Evolutionary conservation across 2,113 vertebrate genomes (phyloP).

Genomic region (Pteronura brasiliensis): DNA sequence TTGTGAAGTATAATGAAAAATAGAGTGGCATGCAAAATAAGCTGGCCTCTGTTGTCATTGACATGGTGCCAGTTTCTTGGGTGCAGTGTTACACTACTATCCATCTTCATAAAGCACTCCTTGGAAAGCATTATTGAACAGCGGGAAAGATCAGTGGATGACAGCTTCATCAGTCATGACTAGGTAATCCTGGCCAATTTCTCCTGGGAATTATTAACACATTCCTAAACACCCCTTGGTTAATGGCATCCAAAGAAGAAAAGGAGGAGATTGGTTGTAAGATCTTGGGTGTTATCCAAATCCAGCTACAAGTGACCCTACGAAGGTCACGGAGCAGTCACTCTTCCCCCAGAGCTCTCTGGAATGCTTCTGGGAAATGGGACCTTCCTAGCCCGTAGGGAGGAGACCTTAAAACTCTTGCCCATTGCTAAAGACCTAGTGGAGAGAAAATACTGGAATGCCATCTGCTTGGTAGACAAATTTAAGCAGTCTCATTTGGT

Average conservation of each 20-base stretch:
- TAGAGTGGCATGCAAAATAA: conserved; percentile 75
- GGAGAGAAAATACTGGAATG: background rate
- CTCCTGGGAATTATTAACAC: conserved; percentile 82
- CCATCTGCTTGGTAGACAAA: background rate
- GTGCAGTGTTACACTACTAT: conserved; percentile 70
- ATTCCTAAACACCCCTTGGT: conserved; percentile 73
- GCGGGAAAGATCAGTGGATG: conserved; percentile 79
- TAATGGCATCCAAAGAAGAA: conserved; percentile 64
- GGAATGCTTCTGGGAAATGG: background rate
- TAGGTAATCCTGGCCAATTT: conserved; percentile 79
- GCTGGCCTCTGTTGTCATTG: conserved; percentile 78
- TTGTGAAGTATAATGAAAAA: conserved; percentile 79
- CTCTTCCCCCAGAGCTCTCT: background rate
- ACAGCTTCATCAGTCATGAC: conserved; percentile 85
- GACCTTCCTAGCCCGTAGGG: background rate
- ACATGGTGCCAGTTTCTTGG: conserved; percentile 79
- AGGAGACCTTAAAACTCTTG: background rate
- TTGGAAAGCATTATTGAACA: conserved; percentile 81
- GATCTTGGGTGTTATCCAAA: conserved; percentile 64
- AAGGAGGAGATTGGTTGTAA: background rate
- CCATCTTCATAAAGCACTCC: conserved; percentile 83
- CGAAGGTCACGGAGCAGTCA: background rate
- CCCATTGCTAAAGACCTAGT: background rate
- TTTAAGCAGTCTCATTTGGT: background rate
- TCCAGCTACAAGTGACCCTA: background rate